Conservation (phyloP, 2,113 vertebrate genomes). For the Actenoides hombroni region DNA sequence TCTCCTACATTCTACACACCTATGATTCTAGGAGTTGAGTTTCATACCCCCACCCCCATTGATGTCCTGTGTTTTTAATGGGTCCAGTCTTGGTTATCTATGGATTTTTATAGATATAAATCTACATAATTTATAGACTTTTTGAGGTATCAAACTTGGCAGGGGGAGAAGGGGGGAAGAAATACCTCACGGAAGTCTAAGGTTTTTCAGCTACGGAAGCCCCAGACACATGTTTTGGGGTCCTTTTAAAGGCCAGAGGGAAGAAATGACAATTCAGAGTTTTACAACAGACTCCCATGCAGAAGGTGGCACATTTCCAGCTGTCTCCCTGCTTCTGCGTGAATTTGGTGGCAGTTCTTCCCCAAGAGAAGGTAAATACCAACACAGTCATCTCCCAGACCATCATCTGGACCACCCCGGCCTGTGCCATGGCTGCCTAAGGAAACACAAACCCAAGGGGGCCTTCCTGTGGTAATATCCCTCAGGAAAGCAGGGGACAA, state of each 20-base stretch:
- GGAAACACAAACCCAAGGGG: neutral
- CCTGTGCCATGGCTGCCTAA: neutral
- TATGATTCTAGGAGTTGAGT: neutral
- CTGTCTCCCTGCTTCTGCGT: neutral
- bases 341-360: neutral
- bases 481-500: neutral
- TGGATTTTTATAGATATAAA: neutral
- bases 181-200: neutral
- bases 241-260: neutral
- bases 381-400: neutral
- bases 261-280: neutral
- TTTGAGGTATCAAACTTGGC: neutral
- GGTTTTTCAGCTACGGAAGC: neutral
- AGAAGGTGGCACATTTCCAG: neutral
- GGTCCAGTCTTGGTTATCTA: neutral
- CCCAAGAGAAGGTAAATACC: neutral
- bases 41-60: neutral
- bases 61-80: neutral
- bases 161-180: fast-evolving
- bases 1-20: neutral
- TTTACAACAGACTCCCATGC: neutral
- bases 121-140: too few relatives aligned
- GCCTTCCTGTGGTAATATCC: neutral
- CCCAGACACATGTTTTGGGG: neutral
- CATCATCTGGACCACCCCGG: neutral